A percentile compares a stretch with the other conserved stretches of the same genome.
Evolutionary conservation across 2,797 vertebrate genomes (phyloP).

Genomic region (Enteromius unitaeniatus): DNA sequence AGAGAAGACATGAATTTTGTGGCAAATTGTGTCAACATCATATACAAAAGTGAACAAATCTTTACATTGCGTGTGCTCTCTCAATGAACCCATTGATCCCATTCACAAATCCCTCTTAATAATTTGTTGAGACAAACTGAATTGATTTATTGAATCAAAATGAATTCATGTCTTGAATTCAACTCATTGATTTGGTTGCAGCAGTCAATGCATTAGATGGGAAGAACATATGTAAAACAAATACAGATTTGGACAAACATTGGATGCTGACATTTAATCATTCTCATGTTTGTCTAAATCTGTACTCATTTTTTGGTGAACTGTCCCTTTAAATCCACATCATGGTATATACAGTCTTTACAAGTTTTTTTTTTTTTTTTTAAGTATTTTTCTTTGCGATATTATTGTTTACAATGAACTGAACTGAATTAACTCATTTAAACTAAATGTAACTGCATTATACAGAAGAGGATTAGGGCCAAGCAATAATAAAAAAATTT

Average conservation of each 20-base stretch:
- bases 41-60: background rate
- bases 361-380: too few relatives aligned
- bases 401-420: background rate
- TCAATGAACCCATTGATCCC: background rate
- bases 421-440: background rate
- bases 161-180: background rate
- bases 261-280: too few relatives aligned
- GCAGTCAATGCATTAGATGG: background rate
- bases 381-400: background rate
- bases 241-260: background rate
- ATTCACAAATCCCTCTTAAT: background rate
- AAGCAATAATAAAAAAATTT: too few relatives aligned
- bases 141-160: background rate
- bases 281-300: too few relatives aligned
- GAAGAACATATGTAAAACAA: background rate
- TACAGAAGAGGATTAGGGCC: too few relatives aligned
- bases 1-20: background rate
- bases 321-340: background rate
- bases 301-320: background rate
- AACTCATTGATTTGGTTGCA: background rate
- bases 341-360: background rate
- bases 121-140: background rate
- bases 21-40: background rate
- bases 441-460: background rate
- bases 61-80: background rate